Conservation (phyloP, 2,888 invertebrate genomes). For the Apoda limacodes region DNA sequence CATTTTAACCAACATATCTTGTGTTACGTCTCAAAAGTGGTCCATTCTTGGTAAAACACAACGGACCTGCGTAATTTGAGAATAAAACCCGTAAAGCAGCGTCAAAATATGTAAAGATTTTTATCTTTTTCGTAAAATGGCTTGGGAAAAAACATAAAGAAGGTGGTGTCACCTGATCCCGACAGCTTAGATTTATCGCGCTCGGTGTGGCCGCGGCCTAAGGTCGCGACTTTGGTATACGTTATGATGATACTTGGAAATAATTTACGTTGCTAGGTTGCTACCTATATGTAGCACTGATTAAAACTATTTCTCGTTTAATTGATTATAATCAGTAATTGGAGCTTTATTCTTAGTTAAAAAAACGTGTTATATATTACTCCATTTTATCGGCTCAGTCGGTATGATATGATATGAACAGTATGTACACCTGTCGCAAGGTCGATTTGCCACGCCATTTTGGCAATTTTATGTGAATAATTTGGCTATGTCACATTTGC, state of each 20-base stretch:
- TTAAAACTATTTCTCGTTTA: too few relatives aligned
- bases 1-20: too few relatives aligned
- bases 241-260: slow-evolving; percentile 59
- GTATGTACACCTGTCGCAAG: too few relatives aligned
- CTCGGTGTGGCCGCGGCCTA: slow-evolving; percentile 64
- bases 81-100: slow-evolving; percentile 62
- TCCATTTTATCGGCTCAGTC: too few relatives aligned
- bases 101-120: slow-evolving; percentile 71
- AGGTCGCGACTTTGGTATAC: slow-evolving; percentile 51
- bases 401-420: too few relatives aligned
- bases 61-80: slow-evolving; percentile 66
- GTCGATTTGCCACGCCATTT: too few relatives aligned
- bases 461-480: too few relatives aligned
- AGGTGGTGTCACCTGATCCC: slow-evolving; percentile 70
- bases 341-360: too few relatives aligned
- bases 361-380: too few relatives aligned
- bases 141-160: slow-evolving; percentile 72
- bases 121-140: slow-evolving; percentile 70
- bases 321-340: too few relatives aligned
- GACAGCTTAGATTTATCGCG: slow-evolving; percentile 59
- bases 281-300: slow-evolving; percentile 40
- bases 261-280: slow-evolving; percentile 46
- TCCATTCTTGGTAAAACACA: slow-evolving; percentile 58
- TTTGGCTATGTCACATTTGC: too few relatives aligned
- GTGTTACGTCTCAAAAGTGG: slow-evolving; percentile 34